Conservation (phyloP, 2,888 invertebrate genomes). For the Dicyrtomina minuta region DNA sequence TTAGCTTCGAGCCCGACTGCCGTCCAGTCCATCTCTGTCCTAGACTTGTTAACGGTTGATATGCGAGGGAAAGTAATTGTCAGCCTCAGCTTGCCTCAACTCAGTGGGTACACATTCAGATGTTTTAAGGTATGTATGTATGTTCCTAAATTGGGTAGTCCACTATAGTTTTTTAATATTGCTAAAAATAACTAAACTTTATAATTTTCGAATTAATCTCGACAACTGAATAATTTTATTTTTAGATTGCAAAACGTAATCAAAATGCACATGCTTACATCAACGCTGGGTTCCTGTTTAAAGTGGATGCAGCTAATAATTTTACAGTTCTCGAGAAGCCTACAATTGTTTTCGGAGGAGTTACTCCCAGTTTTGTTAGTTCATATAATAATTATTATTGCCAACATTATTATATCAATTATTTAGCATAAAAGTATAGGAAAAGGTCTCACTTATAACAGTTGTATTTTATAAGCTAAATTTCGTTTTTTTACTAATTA, state of each 20-base stretch:
- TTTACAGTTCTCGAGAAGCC: constrained; percentile 58
- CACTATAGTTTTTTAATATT: no score
- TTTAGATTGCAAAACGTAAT: constrained; percentile 71
- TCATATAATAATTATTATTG: not conserved
- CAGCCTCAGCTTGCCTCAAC: constrained; percentile 55
- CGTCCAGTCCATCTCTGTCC: not conserved
- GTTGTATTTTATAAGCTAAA: not conserved
- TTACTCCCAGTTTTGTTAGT: constrained; percentile 52
- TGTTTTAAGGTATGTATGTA: constrained; percentile 66
- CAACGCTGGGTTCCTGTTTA: constrained; percentile 71
- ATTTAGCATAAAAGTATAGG: no score
- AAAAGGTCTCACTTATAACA: no score
- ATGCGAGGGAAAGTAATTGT: constrained; percentile 69
- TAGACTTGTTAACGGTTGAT: constrained; percentile 55
- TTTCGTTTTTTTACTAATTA: no score
- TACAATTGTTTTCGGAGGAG: constrained; percentile 57
- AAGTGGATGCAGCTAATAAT: constrained; percentile 60
- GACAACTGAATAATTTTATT: not conserved
- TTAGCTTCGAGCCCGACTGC: not conserved
- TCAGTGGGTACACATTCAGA: constrained; percentile 61
- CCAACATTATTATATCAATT: not conserved
- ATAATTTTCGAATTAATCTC: not conserved
- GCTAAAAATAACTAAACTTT: not conserved
- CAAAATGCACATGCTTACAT: constrained; percentile 77
- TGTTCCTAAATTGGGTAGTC: no score